phyloP scores from a whole-genome alignment of 2,797 vertebrate species.

The Calcarius lapponicus region DNA sequence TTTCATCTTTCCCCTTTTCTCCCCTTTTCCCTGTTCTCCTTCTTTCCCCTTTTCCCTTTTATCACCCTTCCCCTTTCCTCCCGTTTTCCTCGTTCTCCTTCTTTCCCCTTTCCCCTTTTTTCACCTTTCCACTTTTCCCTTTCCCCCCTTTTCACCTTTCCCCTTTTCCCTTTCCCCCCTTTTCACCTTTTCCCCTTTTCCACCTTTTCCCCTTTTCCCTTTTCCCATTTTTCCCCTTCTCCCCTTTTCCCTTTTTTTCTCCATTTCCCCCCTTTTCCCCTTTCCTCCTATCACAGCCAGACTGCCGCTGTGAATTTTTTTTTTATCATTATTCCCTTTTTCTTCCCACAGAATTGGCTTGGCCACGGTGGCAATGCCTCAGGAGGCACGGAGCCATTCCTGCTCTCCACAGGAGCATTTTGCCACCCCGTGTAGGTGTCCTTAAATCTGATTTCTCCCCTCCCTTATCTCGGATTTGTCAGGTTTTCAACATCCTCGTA shows the following conservation, averaged over 20 bases:
- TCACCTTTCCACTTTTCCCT: no score
- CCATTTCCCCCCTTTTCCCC: no score
- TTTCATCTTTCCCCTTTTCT: no score
- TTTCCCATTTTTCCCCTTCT: no score
- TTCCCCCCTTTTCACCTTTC: neutral
- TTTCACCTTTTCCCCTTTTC: no score
- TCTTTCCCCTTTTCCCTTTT: neutral
- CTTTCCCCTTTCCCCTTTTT: no score
- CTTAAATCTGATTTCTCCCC: constrained; percentile 11
- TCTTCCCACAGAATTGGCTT: neutral
- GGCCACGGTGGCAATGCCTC: constrained; percentile 32
- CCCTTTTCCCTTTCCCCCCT: no score
- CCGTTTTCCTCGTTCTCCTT: no score
- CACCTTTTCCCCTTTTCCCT: no score
- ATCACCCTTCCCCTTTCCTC: no score
- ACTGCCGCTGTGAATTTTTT: neutral
- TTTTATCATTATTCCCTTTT: neutral
- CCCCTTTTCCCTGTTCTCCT: no score
- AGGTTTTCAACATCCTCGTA: constrained; percentile 36
- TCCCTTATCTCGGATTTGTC: constrained; percentile 18
- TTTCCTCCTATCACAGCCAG: neutral
- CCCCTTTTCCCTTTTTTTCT: no score
- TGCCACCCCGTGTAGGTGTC: constrained; percentile 34
- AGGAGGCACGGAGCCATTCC: neutral
- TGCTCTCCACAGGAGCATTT: neutral